phyloP scores from a whole-genome alignment of 2,888 invertebrate species.

The Aquatica leii region DNA sequence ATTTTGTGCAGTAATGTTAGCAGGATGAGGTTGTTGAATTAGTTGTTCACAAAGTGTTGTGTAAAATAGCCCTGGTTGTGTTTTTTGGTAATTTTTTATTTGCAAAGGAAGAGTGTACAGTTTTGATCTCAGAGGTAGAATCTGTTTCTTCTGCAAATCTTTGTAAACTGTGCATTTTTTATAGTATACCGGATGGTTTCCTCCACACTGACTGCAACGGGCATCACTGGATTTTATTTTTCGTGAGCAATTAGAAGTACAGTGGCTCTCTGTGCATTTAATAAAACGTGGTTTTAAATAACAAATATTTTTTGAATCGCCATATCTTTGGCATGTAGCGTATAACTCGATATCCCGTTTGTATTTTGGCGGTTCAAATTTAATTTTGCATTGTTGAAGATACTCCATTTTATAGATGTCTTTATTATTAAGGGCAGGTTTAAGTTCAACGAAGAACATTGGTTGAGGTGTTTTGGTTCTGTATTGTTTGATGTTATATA shows the following conservation, averaged over 20 bases:
- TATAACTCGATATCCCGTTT: too few species aligned
- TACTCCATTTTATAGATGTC: background rate
- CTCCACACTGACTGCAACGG: background rate
- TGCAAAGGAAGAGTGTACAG: too few species aligned
- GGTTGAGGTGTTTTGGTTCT: slow-evolving; percentile 10
- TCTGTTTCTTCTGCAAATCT: too few species aligned
- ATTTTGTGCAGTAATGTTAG: too few species aligned
- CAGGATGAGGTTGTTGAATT: too few species aligned
- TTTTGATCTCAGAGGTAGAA: too few species aligned
- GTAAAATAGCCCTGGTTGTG: too few species aligned
- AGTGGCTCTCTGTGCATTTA: background rate
- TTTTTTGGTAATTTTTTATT: too few species aligned
- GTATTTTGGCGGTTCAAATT: background rate
- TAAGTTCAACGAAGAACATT: slow-evolving; percentile 14
- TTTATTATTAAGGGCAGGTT: slow-evolving; percentile 13
- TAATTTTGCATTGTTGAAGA: background rate
- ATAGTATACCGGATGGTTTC: background rate
- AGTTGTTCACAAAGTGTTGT: too few species aligned
- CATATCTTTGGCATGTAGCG: background rate
- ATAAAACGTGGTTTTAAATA: background rate
- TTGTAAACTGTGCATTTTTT: background rate
- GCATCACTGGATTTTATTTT: slow-evolving; percentile 8
- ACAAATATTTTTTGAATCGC: background rate
- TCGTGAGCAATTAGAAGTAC: background rate
- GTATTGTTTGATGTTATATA: slow-evolving; percentile 13